phyloP scores from a whole-genome alignment of 2,113 vertebrate species.

The Leucoraja erinaceus region DNA sequence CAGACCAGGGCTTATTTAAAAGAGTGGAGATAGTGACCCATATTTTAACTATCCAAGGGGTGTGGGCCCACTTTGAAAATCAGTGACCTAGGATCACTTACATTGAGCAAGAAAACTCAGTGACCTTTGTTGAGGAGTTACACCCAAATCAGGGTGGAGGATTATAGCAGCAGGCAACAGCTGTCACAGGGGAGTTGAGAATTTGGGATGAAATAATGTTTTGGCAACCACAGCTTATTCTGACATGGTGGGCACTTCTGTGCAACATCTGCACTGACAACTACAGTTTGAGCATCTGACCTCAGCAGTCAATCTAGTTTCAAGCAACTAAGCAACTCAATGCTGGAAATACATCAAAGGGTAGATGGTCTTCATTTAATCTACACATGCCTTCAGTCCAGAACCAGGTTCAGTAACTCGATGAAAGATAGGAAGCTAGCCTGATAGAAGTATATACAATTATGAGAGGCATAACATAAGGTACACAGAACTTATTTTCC shows the following conservation, averaged over 20 bases:
- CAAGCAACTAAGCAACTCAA: neutral
- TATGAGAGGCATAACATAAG: too few relatives aligned
- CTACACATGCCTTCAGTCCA: neutral
- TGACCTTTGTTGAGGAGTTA: neutral
- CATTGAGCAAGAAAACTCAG: neutral
- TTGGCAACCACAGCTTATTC: neutral
- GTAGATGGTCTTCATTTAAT: neutral
- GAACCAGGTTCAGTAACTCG: neutral
- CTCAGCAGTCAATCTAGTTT: neutral
- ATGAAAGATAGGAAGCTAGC: neutral
- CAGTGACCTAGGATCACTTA: neutral
- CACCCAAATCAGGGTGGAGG: neutral
- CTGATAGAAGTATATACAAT: too few relatives aligned
- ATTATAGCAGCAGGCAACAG: neutral
- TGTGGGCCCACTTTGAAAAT: too few relatives aligned
- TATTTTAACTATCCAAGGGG: neutral
- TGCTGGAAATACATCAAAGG: neutral
- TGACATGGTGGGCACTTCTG: too few relatives aligned
- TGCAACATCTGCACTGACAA: neutral
- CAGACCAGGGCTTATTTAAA: too few relatives aligned
- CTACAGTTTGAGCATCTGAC: neutral
- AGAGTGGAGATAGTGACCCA: neutral
- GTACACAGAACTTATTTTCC: too few relatives aligned
- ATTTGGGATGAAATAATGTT: neutral
- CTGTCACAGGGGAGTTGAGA: neutral